Conservation (phyloP, 2,888 invertebrate genomes). For the Drosophila multiciliata region DNA sequence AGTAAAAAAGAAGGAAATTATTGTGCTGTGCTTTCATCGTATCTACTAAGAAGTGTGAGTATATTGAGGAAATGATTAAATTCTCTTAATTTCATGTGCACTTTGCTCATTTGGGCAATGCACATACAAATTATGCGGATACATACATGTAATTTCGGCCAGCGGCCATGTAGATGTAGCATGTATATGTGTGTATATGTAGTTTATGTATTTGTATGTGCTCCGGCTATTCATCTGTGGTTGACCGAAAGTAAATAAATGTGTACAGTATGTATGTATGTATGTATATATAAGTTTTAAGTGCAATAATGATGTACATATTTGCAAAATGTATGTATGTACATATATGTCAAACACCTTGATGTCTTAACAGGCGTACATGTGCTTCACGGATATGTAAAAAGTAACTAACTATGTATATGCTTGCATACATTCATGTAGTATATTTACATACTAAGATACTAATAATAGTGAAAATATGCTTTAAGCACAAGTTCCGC, state of each 20-base stretch:
- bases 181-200: constrained; percentile 7
- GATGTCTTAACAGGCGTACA: background rate
- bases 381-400: background rate
- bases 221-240: constrained; percentile 9
- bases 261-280: background rate
- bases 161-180: constrained; percentile 2
- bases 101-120: background rate
- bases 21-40: constrained; percentile 20
- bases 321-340: background rate
- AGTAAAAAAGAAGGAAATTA: constrained; percentile 16
- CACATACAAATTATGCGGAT: constrained; percentile 2
- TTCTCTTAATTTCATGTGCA: background rate
- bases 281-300: background rate
- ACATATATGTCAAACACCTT: background rate
- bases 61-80: background rate
- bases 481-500: background rate
- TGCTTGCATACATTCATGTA: background rate
- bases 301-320: background rate
- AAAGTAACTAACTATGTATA: background rate
- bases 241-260: constrained; percentile 8
- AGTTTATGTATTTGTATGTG: constrained; percentile 2
- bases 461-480: background rate
- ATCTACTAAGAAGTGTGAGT: constrained; percentile 39
- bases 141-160: constrained; percentile 4
- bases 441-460: background rate